Evolutionary conservation across 2,113 vertebrate genomes (phyloP), one percentile per base, ranked within the genome.

Genomic region (Osmerus eperlanus): DNA sequence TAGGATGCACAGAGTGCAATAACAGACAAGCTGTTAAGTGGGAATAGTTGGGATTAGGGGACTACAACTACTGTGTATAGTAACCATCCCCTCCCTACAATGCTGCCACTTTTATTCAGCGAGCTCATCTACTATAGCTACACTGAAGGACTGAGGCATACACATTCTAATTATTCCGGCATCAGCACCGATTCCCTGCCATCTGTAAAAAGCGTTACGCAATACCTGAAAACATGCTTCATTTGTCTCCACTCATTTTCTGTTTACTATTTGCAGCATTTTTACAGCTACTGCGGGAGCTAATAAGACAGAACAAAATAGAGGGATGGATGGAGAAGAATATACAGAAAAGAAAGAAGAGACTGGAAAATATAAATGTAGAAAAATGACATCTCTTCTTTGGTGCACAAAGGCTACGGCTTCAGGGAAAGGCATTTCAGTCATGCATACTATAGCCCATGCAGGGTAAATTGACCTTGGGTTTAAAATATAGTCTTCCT

Each of bases 91-190:
- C 60, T 15, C 60, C 25, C 23, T 19, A 62, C 25, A 28, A 29
- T 62, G 15, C 28, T 68, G 67, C 53, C 53, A 8, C 55, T 16
- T 68, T 55, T 18, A 58, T 55, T 32, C 23, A 68, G 53, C 25
- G 12, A 47, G 58, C 14, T 47, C 64, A 52, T 60, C 55, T 68
- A n/a, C 47, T 82, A 62, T 25, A 21, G 65, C 80, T 81, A 91
- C 83, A 71, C 71, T 91, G 87, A 92, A 81, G 61, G 69, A 76
- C 77, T 23, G 3, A 12, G 67, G 90, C 90, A 91, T 47, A 61
- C 62, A 76, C 80, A 84, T 83, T 89, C 83, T 89, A 89, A 90
- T 92, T 92, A 86, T 84, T 88, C 70, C 83, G 80, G 83, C 82
- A 82, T 83, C 71, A 85, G 29, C 88, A 78, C n/a, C 21, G 71